Evolutionary conservation across 1,140 invertebrate species (phyloP), one percentile per base, ranked within the genome.

Genomic region (Aphidius ervi): DNA sequence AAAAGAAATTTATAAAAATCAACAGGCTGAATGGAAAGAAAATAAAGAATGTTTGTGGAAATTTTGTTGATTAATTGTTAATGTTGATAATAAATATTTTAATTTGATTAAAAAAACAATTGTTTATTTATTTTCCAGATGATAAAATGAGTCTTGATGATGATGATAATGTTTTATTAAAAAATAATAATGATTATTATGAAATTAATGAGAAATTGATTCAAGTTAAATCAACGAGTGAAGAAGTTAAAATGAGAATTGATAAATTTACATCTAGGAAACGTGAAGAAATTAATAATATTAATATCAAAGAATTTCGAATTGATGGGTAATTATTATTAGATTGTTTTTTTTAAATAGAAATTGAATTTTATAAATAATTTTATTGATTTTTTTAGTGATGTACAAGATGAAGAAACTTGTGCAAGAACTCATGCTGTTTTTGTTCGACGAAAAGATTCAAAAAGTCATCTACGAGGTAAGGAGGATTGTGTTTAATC

Each of bases 1-100:
- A 78, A 97, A 96, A 77, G 95, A 97, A 83, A 79, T 92, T 16
- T 97, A 97, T 79, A 83, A 83, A 43, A 83, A 84, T 58, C 73
- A 81, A 8, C 72, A 81, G 9, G 67, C 78, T 40, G 72, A 79
- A 41, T 93, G 90, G 90, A 92, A 92, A 73, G 86, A 90, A 77
- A 93, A 92, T 73, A 80, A 82, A 58, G 90, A 93, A 83, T 92
- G 90, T 82, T 75, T 79, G 69, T 91, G 90, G 89, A 76, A 78
- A 52, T 76, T 61, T 67, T 71, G 69, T 74, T 74, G 73, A 75
- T 73, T 53, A 61, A 59, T 65, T 70, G 65, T 48, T 42, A 8
- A 46, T 45, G 5, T 62, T 58, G 47, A 54, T 46, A 39, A 56
- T 20, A 47, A 59, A 42, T 39, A 56, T 58, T 6, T 2, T 48